Conservation (phyloP, 2,888 invertebrate species). For the Schizaphis graminum region DNA sequence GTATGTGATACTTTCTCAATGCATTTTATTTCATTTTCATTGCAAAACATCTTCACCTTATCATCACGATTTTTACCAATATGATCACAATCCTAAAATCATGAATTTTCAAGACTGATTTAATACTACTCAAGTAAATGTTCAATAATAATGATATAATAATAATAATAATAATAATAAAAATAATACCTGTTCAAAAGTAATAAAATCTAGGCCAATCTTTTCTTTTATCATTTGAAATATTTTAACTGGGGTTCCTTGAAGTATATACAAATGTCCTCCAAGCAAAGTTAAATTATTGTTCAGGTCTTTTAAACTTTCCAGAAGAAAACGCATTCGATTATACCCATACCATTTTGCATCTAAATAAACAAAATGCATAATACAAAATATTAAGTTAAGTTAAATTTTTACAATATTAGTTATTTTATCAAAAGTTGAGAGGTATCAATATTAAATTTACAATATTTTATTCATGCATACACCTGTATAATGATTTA, state of each 20-base stretch:
- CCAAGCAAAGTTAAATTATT: slow-evolving; percentile 74
- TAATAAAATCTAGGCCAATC: slow-evolving; percentile 72
- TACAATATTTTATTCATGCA: neutral
- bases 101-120: neutral
- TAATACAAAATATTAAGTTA: neutral
- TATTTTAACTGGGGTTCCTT: slow-evolving; percentile 76
- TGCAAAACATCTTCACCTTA: slow-evolving; percentile 74
- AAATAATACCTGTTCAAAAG: slow-evolving; percentile 71
- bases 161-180: neutral
- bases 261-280: slow-evolving; percentile 76
- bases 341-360: slow-evolving; percentile 78
- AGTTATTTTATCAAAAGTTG: neutral
- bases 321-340: slow-evolving; percentile 79
- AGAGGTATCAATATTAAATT: neutral
- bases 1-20: slow-evolving; percentile 80
- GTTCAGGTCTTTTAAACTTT: slow-evolving; percentile 78
- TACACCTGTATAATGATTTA: neutral
- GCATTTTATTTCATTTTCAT: slow-evolving; percentile 74
- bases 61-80: slow-evolving; percentile 79
- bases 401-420: neutral
- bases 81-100: slow-evolving; percentile 79
- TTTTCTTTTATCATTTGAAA: slow-evolving; percentile 76
- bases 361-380: slow-evolving; percentile 72
- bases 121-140: too few species aligned
- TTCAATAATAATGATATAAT: neutral